Conservation (phyloP, 2,888 invertebrate species). For the Laothoe populi region DNA sequence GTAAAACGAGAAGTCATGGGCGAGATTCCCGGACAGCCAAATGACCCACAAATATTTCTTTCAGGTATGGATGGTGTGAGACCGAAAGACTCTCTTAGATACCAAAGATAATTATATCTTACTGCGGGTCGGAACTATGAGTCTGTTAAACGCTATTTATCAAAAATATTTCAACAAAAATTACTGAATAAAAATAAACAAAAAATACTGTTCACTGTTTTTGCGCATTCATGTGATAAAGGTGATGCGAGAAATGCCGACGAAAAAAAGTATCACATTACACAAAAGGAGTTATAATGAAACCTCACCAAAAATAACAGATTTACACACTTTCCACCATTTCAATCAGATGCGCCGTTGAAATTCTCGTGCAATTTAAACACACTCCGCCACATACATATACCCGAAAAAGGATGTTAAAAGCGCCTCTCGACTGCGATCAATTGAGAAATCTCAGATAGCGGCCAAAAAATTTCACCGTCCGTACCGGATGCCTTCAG, state of each 20-base stretch:
- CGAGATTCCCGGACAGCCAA: too few species aligned
- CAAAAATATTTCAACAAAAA: too few species aligned
- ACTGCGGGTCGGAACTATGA: too few species aligned
- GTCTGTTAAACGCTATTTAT: too few species aligned
- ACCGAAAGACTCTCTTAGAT: too few species aligned
- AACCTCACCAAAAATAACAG: neutral
- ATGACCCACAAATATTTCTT: too few species aligned
- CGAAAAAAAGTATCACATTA: neutral
- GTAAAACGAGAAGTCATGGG: too few species aligned
- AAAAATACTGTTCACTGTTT: too few species aligned
- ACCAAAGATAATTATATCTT: too few species aligned
- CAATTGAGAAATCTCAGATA: constrained; percentile 40
- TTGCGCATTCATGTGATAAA: too few species aligned
- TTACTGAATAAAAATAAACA: too few species aligned
- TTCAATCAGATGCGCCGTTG: constrained; percentile 8
- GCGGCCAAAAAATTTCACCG: constrained; percentile 23
- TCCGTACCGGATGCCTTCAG: constrained; percentile 15
- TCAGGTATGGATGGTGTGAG: too few species aligned
- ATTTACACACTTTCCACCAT: constrained; percentile 10
- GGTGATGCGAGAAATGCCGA: neutral
- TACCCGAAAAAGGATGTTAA: constrained; percentile 43
- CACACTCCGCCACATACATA: constrained; percentile 44
- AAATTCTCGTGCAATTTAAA: constrained; percentile 27
- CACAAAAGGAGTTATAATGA: constrained; percentile 1
- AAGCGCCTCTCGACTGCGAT: constrained; percentile 40